These are phyloP conservation scores for Epinephelus lanceolatus DNA, from an alignment of 2,113 vertebrate species.

Conservation along the genomic window DNA sequence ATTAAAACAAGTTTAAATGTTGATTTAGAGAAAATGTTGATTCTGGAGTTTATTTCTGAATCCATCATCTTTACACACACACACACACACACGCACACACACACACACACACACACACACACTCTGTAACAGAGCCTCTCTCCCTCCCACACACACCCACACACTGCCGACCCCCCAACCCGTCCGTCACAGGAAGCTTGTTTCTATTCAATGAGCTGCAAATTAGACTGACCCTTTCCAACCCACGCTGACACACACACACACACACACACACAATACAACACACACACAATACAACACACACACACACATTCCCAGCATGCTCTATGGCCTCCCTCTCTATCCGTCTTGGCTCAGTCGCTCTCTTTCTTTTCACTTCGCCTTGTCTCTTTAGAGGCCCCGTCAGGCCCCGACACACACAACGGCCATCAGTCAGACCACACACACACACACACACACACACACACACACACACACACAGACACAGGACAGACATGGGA, in stretches of 20 bases:
- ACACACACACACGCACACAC: slow-evolving; percentile 16
- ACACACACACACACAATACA: slow-evolving; percentile 28
- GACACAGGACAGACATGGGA: slow-evolving; percentile 58
- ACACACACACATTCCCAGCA: slow-evolving; percentile 30
- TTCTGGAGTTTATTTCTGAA: neutral
- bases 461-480: slow-evolving; percentile 28
- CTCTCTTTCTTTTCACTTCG: slow-evolving; percentile 62
- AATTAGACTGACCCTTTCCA: slow-evolving; percentile 65
- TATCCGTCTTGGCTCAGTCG: slow-evolving; percentile 58
- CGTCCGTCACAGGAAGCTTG: slow-evolving; percentile 67
- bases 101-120: slow-evolving; percentile 31
- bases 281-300: slow-evolving; percentile 38
- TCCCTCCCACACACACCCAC: slow-evolving; percentile 16
- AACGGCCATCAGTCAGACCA: slow-evolving; percentile 71
- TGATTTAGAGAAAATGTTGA: neutral
- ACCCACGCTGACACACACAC: neutral
- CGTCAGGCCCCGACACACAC: slow-evolving; percentile 65
- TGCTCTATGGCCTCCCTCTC: slow-evolving; percentile 55
- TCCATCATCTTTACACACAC: neutral
- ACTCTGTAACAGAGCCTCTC: neutral
- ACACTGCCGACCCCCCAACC: slow-evolving; percentile 36
- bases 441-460: slow-evolving; percentile 62
- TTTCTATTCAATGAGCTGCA: slow-evolving; percentile 74
- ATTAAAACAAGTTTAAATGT: neutral
- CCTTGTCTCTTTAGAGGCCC: slow-evolving; percentile 73